phyloP scores from a whole-genome alignment of 2,888 invertebrate genomes.

The Deilephila elpenor region DNA sequence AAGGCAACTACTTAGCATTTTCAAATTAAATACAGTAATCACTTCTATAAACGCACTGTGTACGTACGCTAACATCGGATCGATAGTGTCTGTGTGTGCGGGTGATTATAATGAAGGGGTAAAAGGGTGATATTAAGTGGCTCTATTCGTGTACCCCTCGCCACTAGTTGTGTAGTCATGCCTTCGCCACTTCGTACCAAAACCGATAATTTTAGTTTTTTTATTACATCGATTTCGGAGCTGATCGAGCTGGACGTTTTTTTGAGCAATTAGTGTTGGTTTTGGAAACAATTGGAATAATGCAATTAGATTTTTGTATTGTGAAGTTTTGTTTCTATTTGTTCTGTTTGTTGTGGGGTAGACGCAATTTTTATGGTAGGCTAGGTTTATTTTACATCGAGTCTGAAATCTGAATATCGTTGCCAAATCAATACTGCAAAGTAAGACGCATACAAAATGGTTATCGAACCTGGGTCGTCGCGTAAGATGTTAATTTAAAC shows the following conservation, averaged over 20 bases:
- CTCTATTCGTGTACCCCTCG: conserved; percentile 79
- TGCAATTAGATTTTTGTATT: neutral
- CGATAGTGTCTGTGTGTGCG: conserved; percentile 79
- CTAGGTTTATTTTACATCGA: neutral
- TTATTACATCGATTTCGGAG: conserved; percentile 12
- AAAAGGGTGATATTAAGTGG: conserved; percentile 84
- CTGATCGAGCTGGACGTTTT: neutral
- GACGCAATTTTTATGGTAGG: neutral
- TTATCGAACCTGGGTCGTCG: too few relatives aligned
- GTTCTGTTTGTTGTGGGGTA: neutral
- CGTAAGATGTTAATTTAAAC: too few relatives aligned
- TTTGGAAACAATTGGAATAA: conserved; percentile 1
- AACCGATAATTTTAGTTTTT: conserved; percentile 68
- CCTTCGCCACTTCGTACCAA: conserved; percentile 75
- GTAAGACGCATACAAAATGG: too few relatives aligned
- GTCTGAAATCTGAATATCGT: too few relatives aligned
- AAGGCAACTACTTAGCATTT: conserved; percentile 84
- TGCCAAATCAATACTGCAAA: neutral
- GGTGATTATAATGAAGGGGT: conserved; percentile 83
- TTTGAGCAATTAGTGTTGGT: conserved; percentile 2
- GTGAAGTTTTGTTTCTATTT: neutral
- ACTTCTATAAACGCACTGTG: conserved; percentile 78
- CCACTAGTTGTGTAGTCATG: conserved; percentile 71
- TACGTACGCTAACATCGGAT: conserved; percentile 68
- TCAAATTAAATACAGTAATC: conserved; percentile 85